Base-by-base conservation (phyloP, 37 sponge, comb jelly and placozoan genomes). In the Chondrilla cf. caribensis region DNA sequence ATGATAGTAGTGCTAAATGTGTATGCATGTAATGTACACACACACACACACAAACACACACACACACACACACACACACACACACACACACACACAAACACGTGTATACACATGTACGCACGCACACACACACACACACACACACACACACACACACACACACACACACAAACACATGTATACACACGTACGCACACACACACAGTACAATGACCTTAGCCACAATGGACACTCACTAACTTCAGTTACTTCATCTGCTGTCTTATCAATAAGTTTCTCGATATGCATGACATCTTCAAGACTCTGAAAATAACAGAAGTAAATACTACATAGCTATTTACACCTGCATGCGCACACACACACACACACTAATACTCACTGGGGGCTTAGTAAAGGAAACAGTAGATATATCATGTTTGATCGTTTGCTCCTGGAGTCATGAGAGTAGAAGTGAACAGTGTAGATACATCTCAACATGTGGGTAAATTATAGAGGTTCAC, bases 251-350 rank as follows among this genome's bases (percentile, higher is more conserved):
- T 90, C 91, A 15, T 83, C 84, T 54, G 65, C 36, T 7, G 62
- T 86, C 84, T 84, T 90, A 43, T 81, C 81, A 14, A 58, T 57
- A 1, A 90, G 59, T 33, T 79, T 51, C 22, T 86, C 82, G 29
- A 84, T 0, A 0, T 78, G 62, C 91, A 90, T 83, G 38, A 90
- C 81, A 51, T 57, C 41, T 14, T 84, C 55, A 77, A 90, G 55
- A 3, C 15, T 35, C 88, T 87, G 47, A n/a, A 36, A 11, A 26
- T 32, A 0, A 5, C 57, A 51, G 26, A 17, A 32, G 39, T 32
- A 70, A 70, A 7, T 7, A 9, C 5, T 70, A 29, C 64, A 62
- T 6, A 29, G 6, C 8, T 29, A 22, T 29, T 62, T 15, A 67
- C 68, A 67, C 68, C n/a, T 33, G 15, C 68, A 67, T 33, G 29